phyloP scores from a whole-genome alignment of 2,797 vertebrate genomes.

The Selene dorsalis region DNA sequence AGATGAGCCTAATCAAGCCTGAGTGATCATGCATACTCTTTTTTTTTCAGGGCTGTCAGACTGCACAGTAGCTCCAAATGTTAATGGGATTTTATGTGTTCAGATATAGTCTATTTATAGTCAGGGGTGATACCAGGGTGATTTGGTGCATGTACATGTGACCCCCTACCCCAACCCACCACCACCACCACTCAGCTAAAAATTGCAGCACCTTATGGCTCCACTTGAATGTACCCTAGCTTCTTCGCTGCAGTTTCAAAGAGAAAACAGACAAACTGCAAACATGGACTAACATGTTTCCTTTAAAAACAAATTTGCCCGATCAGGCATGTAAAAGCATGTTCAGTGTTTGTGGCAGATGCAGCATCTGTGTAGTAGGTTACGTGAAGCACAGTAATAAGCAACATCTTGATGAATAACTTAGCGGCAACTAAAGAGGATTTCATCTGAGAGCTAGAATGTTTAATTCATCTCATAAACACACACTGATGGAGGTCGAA shows the following conservation, averaged over 20 bases:
- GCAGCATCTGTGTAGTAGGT: not conserved
- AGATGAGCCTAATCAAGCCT: constrained; percentile 31
- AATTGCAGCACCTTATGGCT: not conserved
- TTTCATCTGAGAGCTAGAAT: not conserved
- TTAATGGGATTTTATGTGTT: constrained; percentile 20
- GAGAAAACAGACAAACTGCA: not conserved
- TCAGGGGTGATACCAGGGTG: not conserved
- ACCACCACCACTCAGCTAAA: not conserved
- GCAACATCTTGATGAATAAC: not conserved
- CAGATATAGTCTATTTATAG: not conserved
- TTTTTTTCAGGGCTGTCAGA: not conserved
- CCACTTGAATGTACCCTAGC: not conserved
- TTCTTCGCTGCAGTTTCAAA: not conserved
- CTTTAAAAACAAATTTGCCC: not conserved
- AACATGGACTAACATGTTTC: not conserved
- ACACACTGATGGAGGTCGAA: constrained; percentile 2
- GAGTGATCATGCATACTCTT: constrained; percentile 26
- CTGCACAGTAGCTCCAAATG: constrained; percentile 9
- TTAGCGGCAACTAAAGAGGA: not conserved
- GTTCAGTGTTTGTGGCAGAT: not conserved
- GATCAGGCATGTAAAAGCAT: not conserved
- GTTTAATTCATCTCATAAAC: constrained; percentile 10
- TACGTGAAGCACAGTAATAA: not conserved
- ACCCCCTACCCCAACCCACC: not conserved
- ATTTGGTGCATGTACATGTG: not conserved